A percentile compares a stretch with the other conserved stretches of the same genome.
phyloP scores from a whole-genome alignment of 2,113 vertebrate species.

The Coregonus clupeaformis region DNA sequence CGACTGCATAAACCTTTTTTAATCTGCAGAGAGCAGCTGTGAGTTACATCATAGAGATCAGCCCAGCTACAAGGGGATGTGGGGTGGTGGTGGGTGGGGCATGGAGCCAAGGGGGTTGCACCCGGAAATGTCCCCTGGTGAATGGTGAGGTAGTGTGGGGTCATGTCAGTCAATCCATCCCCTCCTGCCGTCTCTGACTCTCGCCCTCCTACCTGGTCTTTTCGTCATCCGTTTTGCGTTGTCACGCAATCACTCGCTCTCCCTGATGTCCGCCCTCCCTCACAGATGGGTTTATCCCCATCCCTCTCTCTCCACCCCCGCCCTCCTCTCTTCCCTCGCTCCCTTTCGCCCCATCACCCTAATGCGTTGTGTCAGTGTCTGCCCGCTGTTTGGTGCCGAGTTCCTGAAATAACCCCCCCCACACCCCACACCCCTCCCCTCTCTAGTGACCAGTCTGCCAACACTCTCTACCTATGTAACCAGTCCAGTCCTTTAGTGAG shows the following conservation, averaged over 20 bases:
- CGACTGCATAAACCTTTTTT: slow-evolving; percentile 41
- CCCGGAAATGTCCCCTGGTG: neutral
- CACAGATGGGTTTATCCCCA: slow-evolving; percentile 48
- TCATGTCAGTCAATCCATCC: no score
- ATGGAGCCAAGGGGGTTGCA: no score
- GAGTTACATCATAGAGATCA: slow-evolving; percentile 59
- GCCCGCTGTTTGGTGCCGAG: slow-evolving; percentile 46
- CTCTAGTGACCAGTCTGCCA: neutral
- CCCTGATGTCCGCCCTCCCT: slow-evolving; percentile 1
- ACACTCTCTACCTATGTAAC: neutral
- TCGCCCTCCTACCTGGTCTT: slow-evolving; percentile 2
- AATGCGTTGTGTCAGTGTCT: slow-evolving; percentile 52
- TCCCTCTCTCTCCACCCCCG: neutral
- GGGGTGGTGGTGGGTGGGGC: neutral
- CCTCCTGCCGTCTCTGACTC: no score
- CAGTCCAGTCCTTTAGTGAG: neutral
- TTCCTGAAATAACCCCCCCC: slow-evolving; percentile 38
- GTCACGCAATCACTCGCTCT: slow-evolving; percentile 47
- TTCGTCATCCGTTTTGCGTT: slow-evolving; percentile 24
- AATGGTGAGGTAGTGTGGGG: slow-evolving; percentile 17
- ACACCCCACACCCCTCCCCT: neutral
- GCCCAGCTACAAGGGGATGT: neutral
- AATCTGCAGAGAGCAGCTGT: slow-evolving; percentile 65
- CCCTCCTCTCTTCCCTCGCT: slow-evolving; percentile 11
- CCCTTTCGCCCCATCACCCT: slow-evolving; percentile 59